Base-by-base conservation (phyloP, 2,888 invertebrate species). In the Drosophila heteroneura region DNA sequence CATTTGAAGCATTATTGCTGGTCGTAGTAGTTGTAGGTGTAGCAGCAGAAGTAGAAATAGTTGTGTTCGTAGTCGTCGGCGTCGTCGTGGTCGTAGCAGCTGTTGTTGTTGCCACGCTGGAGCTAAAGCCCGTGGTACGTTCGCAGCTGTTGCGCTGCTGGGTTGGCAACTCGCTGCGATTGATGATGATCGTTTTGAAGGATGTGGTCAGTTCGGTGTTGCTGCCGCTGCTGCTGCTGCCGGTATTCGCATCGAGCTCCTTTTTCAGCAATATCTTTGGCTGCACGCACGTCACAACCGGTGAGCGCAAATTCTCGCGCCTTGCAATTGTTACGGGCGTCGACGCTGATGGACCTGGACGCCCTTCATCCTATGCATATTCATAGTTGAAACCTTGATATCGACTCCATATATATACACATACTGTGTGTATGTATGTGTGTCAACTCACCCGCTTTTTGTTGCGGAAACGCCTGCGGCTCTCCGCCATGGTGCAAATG, bases 231-330 rank as follows among this genome's bases (percentile, higher is more conserved):
- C 62, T 81, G 64, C 69, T 66, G 35, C 56, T 73, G 51, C 59
- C 56, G 2, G 35, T 49, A 22, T 37, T 63, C 39, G 22, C 67
- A 12, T 73, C 78, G 26, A 32, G 32, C 12, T 92, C 93, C 7
- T 88, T 83, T 78, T 93, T 93, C 9, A 93, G 68, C 32, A 93
- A 70, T 56, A 93, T 93, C 81, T 93, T 93, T 5, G 93, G 93
- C 68, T 93, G 93, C 12, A 91, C 72, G 9, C 39, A 2, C n/a
- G 5, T 14, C 4, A 83, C 65, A 12, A 83, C 65, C 22, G 61
- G 7, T 54, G 73, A n/a, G 58, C 73, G 66, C 1, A 66, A 60
- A 5, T 88, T 82, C 60, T 92, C 92, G 14, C 92, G 85, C 53
- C 91, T 85, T 0, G 91, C 91, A 7, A 93, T 82, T 19, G 92